These are phyloP conservation scores for Thereva unica DNA, from an alignment of 2,888 invertebrate genomes.

Conservation along the genomic window DNA sequence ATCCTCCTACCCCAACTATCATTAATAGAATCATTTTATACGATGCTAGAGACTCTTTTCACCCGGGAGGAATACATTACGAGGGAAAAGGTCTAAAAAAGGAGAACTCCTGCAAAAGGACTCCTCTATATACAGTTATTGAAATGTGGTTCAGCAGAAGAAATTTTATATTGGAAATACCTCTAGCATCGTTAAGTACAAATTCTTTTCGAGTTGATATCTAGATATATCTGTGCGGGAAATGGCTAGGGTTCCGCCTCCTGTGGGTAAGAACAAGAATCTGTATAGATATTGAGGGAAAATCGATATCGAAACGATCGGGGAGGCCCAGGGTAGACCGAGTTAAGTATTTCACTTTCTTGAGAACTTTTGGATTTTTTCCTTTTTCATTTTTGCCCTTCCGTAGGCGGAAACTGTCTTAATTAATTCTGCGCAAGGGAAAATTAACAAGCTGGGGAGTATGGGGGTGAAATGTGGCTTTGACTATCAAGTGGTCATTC, in stretches of 20 bases:
- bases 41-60: slow-evolving; percentile 14
- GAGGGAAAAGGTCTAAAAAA: slow-evolving; percentile 1
- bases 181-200: slow-evolving; percentile 39
- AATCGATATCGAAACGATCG: slow-evolving; percentile 32
- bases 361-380: slow-evolving; percentile 23
- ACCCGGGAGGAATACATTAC: slow-evolving; percentile 10
- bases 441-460: not conserved
- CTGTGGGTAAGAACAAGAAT: slow-evolving; percentile 27
- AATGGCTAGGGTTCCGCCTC: slow-evolving; percentile 24
- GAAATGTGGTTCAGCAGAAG: slow-evolving; percentile 40
- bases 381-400: slow-evolving; percentile 2
- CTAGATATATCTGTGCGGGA: slow-evolving; percentile 20
- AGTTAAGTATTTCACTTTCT: slow-evolving; percentile 35
- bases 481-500: slow-evolving; percentile 31
- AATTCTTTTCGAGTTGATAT: slow-evolving; percentile 39
- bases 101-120: slow-evolving; percentile 6
- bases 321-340: slow-evolving; percentile 15
- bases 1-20: too few species aligned
- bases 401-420: slow-evolving; percentile 5
- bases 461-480: slow-evolving; percentile 9
- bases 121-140: slow-evolving; percentile 39
- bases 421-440: slow-evolving; percentile 11
- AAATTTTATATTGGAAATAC: slow-evolving; percentile 42
- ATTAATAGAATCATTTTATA: too few species aligned
- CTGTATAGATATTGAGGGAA: slow-evolving; percentile 12